phyloP scores from a whole-genome alignment of 2,113 vertebrate species.

The Lampris incognitus region DNA sequence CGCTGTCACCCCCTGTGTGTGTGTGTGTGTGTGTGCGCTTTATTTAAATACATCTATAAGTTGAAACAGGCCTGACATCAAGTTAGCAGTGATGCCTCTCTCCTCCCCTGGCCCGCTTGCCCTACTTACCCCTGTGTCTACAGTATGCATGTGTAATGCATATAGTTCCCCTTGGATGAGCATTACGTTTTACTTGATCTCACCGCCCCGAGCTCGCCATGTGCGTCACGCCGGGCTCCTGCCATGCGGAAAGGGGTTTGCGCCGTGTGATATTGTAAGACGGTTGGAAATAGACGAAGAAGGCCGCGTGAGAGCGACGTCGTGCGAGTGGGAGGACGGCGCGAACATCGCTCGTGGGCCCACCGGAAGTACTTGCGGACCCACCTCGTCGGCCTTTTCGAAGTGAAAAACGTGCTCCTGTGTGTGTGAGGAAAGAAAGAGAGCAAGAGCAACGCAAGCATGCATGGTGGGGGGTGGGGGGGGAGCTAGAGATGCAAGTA shows the following conservation, averaged over 20 bases:
- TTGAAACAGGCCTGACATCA: too few relatives aligned
- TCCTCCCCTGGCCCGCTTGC: not conserved
- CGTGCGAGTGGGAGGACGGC: not conserved
- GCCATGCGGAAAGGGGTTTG: slow-evolving; percentile 65
- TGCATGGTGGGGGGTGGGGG: not conserved
- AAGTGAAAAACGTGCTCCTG: slow-evolving; percentile 13
- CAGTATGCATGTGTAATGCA: slow-evolving; percentile 63
- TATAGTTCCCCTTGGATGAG: slow-evolving; percentile 70
- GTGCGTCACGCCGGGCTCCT: slow-evolving; percentile 65
- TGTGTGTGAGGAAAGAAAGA: not conserved
- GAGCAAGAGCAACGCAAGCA: not conserved
- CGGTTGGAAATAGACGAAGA: slow-evolving; percentile 66
- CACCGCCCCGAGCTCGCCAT: slow-evolving; percentile 66
- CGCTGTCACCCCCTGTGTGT: not conserved
- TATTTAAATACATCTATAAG: too few relatives aligned
- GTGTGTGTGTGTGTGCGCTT: slow-evolving; percentile 10
- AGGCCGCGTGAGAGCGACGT: slow-evolving; percentile 14
- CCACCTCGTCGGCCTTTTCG: slow-evolving; percentile 23
- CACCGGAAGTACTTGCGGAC: slow-evolving; percentile 27
- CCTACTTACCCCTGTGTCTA: not conserved
- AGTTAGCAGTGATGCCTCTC: not conserved
- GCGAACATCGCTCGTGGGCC: slow-evolving; percentile 34
- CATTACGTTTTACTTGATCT: slow-evolving; percentile 75
- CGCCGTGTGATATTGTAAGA: slow-evolving; percentile 73
- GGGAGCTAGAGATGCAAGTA: slow-evolving; percentile 31